Base-by-base conservation (phyloP, 1,140 invertebrate species). In the Periplaneta americana region DNA sequence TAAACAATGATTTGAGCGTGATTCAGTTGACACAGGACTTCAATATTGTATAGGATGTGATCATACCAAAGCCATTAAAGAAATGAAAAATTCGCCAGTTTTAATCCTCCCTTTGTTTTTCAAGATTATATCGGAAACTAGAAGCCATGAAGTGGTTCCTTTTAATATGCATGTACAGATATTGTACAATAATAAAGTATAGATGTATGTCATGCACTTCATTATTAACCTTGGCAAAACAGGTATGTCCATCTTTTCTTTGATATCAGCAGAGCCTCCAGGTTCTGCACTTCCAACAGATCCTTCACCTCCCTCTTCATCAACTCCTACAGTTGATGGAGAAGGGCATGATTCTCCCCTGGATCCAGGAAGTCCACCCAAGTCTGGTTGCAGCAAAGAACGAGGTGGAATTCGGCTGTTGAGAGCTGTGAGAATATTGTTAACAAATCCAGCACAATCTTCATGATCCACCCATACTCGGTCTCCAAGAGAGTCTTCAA, bases 401-500 rank as follows among this genome's bases (percentile, higher is more conserved):
- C 13, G 94, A 91, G 88, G 85, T 1, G 96, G 95, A 74, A 92
- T 88, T 83, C 95, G 94, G 0, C 97, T 99, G 78, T 93, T 94
- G 87, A 99, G 97, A 15, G 96, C 96, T 0, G 94, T 95, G 66
- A 94, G 88, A 81, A 99, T 95, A 87, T 99, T 99, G 84, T 98
- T 97, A 0, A 98, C 95, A 89, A 98, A 96, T 36, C 93, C 93
- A 86, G 96, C 95, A 87, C 97, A 98, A 87, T 97, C 95, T 15
- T 96, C 93, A 84, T 95, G 93, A 86, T 99, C 98, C 11, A 98
- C 95, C 97, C 98, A 99, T 80, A 95, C 91, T 78, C 97, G 89
- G 85, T 99, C 98, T 78, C 96, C 96, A 0, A 98, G 87, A 6
- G 97, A 96, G 90, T 99, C 98, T 86, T 99, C 98, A 80, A 99